A percentile compares a stretch with the other conserved stretches of the same genome.
These are phyloP conservation scores for Idaea dimidiata DNA, from an alignment of 2,888 invertebrate genomes.

Conservation along the genomic window DNA sequence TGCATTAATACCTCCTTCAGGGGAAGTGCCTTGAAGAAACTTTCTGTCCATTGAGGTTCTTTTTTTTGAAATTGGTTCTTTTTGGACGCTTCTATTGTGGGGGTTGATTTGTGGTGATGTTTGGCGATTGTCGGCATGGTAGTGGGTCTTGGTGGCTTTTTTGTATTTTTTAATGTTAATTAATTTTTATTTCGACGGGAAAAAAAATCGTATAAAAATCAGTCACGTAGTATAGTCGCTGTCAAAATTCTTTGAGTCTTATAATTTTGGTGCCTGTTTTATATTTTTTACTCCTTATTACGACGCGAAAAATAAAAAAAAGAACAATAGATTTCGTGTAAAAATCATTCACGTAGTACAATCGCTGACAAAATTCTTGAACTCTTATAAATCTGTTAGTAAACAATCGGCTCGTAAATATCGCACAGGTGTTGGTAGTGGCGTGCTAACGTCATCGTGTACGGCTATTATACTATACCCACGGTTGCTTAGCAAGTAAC, in stretches of 20 bases:
- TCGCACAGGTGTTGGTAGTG: slow-evolving; percentile 26
- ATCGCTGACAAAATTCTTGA: background rate
- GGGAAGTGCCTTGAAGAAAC: slow-evolving; percentile 2
- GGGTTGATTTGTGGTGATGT: background rate
- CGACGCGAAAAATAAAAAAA: background rate
- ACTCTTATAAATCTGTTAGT: background rate
- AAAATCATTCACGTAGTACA: background rate
- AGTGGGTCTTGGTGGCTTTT: background rate
- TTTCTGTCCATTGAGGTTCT: slow-evolving; percentile 1
- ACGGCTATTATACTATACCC: background rate
- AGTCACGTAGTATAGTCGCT: too few relatives aligned
- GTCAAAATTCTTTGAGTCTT: too few relatives aligned
- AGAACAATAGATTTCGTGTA: background rate
- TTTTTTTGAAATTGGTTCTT: background rate
- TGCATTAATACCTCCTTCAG: slow-evolving; percentile 73
- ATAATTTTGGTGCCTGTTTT: too few relatives aligned
- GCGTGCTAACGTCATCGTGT: slow-evolving; percentile 13
- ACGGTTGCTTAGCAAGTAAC: background rate
- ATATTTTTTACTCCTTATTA: too few relatives aligned
- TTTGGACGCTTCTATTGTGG: background rate
- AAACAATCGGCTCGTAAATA: slow-evolving; percentile 23
- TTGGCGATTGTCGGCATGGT: background rate
- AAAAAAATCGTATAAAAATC: too few relatives aligned
- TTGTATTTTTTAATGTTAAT: background rate
- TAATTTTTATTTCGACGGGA: too few relatives aligned